Evolutionary conservation across 2,113 vertebrate species (phyloP), one percentile per base, ranked within the genome.

Genomic region (Natator depressus): DNA sequence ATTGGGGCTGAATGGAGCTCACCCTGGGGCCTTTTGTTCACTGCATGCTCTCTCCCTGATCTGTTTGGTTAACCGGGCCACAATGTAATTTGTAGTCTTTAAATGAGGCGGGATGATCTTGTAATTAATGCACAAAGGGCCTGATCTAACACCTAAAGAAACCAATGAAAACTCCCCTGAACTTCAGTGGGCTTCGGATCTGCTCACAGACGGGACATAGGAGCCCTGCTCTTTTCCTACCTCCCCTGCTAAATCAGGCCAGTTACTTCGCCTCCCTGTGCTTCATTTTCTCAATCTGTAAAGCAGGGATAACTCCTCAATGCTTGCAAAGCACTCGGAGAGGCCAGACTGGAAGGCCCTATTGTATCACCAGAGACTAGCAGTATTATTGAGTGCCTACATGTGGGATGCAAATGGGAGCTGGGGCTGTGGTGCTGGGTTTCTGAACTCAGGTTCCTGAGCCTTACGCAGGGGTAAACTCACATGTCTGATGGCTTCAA

Each of bases 401-500:
- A 38, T 49, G 75, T 75, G 80, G 86, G 84, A 10, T n/a, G 80
- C 38, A 57, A 57, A 76, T 22, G 24, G 51, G 25, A 84, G 59
- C 14, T 51, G 50, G 42, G 84, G 80, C 81, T 4, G 62, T 19
- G 62, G 16, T 69, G 16, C n/a, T 72, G n/a, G 6, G 53, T 5
- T 59, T 16, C 54, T 4, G 83, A 5, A 10, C 1, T 17, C 24
- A 17, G 24, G 20, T 16, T 82, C 8, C 24, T 75, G 59, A 81
- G 35, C 46, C 2, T 0, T 0, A 13, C 0, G 20, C 24, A 29
- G 50, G 20, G 81, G n/a, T 29, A 3, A 0, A 0, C 25, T 3
- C 6, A 4, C 6, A 0, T 13, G 50, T 54, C 55, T 87, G 53
- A 82, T 84, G 84, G n/a, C 78, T 89, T 85, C 46, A 16, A 46